A percentile compares a stretch with the other conserved stretches of the same genome.
phyloP scores from a whole-genome alignment of 2,113 vertebrate species.

The Sapajus apella region DNA sequence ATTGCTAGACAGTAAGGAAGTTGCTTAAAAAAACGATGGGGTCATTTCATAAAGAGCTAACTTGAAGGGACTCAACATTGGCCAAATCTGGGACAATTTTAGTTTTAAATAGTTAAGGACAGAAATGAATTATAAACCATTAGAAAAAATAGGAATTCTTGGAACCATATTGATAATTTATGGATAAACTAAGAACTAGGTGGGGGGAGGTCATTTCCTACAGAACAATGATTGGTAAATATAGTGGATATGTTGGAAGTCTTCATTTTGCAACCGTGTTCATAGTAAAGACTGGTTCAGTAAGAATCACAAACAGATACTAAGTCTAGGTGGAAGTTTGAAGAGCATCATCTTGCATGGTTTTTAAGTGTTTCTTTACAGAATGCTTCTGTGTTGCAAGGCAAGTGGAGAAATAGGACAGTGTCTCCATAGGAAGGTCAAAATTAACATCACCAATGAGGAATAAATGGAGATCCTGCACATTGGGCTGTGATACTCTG shows the following conservation, averaged over 20 bases:
- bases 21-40: not conserved
- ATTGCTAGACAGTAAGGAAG: not conserved
- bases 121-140: not conserved
- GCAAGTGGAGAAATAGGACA: not conserved
- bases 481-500: not conserved
- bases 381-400: not conserved
- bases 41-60: not conserved
- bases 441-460: not conserved
- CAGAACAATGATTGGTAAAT: not conserved
- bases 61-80: not conserved
- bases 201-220: not conserved
- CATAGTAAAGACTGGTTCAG: not conserved
- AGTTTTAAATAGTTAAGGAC: not conserved
- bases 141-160: not conserved
- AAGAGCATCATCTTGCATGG: not conserved
- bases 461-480: not conserved
- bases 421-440: not conserved
- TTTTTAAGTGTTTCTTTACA: not conserved
- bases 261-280: not conserved
- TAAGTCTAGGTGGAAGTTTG: not conserved
- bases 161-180: not conserved
- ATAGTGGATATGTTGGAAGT: not conserved
- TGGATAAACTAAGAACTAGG: not conserved
- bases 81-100: not conserved
- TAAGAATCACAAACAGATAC: not conserved